These are phyloP conservation scores for Zygothrica quintamaculata DNA, from an alignment of 2,888 invertebrate species.

Conservation along the genomic window DNA sequence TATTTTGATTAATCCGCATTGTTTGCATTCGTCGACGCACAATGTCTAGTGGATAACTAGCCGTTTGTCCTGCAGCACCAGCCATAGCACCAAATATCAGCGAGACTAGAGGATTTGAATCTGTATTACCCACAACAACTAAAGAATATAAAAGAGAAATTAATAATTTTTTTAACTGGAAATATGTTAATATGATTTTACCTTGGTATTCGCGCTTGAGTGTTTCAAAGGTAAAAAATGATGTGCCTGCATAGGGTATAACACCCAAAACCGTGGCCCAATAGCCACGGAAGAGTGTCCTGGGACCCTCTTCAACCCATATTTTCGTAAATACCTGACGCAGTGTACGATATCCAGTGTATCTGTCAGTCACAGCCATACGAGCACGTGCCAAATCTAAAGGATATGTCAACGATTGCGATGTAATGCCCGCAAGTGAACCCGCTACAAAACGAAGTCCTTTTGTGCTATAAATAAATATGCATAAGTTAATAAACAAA, in stretches of 20 bases:
- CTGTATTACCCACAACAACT: slow-evolving; percentile 84
- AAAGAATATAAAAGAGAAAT: slow-evolving; percentile 23
- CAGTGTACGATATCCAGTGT: slow-evolving; percentile 88
- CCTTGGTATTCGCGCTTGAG: slow-evolving; percentile 92
- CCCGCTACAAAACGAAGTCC: slow-evolving; percentile 91
- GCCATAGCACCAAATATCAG: slow-evolving; percentile 95
- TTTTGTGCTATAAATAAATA: slow-evolving; percentile 83
- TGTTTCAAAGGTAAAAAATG: slow-evolving; percentile 98
- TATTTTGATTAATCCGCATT: slow-evolving; percentile 84
- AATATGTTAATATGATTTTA: slow-evolving; percentile 82
- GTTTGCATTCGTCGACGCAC: slow-evolving; percentile 89
- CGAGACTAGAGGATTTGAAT: slow-evolving; percentile 87
- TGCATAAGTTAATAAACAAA: no score
- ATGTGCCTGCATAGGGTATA: slow-evolving; percentile 98
- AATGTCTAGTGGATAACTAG: slow-evolving; percentile 98
- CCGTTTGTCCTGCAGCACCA: slow-evolving; percentile 96
- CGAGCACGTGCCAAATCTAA: slow-evolving; percentile 97
- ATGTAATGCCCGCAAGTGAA: slow-evolving; percentile 97
- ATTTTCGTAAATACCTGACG: slow-evolving; percentile 89
- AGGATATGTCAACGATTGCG: slow-evolving; percentile 97
- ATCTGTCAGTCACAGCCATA: slow-evolving; percentile 96
- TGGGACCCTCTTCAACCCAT: slow-evolving; percentile 90
- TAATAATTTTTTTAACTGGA: not conserved
- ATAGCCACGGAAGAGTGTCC: slow-evolving; percentile 93
- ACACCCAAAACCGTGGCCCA: slow-evolving; percentile 96